These are phyloP conservation scores for Clarias gariepinus DNA, from an alignment of 2,113 vertebrate genomes.

Conservation along the genomic window DNA sequence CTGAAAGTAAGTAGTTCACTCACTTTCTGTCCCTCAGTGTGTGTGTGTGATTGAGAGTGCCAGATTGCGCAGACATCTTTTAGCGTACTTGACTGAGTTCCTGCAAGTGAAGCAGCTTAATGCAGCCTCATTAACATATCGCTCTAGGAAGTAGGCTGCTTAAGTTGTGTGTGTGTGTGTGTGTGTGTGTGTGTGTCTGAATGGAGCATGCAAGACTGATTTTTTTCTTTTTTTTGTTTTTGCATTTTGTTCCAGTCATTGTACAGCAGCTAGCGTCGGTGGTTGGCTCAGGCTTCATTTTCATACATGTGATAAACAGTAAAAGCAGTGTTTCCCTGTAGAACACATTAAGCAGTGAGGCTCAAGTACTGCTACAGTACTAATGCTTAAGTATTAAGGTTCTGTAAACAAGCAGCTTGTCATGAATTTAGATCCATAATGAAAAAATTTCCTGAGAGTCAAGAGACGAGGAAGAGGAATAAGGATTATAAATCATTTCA, in stretches of 20 bases:
- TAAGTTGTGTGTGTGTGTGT: conserved; percentile 5
- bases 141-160: conserved; percentile 42
- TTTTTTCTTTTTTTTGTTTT: neutral
- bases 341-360: neutral
- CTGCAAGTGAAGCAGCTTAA: conserved; percentile 47
- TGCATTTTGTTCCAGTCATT: neutral
- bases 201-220: neutral
- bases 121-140: conserved; percentile 49
- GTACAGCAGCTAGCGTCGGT: neutral
- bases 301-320: neutral
- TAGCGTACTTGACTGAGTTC: conserved; percentile 32
- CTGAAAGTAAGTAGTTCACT: conserved; percentile 18
- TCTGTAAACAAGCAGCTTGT: neutral
- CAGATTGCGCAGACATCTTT: neutral
- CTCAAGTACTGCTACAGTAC: neutral
- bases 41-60: neutral
- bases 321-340: neutral
- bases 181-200: conserved; percentile 1
- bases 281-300: neutral
- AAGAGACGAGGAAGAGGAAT: no score
- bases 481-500: no score
- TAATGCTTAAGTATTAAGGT: neutral
- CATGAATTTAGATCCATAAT: neutral
- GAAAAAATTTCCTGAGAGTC: neutral
- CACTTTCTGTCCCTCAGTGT: neutral